phyloP scores from a whole-genome alignment of 2,113 vertebrate genomes.

The Excalfactoria chinensis region DNA sequence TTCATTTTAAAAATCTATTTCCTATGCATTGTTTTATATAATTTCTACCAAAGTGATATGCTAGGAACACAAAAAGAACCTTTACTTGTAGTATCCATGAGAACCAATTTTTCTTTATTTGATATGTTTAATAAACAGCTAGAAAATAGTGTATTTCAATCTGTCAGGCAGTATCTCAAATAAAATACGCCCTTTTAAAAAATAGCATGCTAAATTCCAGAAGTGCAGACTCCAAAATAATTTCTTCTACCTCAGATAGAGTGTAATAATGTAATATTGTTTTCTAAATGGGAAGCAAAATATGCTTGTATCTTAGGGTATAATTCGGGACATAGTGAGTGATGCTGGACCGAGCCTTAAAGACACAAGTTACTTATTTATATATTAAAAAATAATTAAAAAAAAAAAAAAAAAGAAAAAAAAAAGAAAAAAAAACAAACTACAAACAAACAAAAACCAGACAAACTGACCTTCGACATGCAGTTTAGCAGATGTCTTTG shows the following conservation, averaged over 20 bases:
- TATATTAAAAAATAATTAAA: no score
- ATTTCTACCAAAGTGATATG: not conserved
- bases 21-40: not conserved
- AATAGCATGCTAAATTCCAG: not conserved
- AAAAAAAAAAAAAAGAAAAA: no score
- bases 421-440: no score
- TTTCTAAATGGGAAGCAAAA: not conserved
- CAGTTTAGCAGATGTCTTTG: conserved; percentile 93
- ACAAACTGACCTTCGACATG: conserved; percentile 90
- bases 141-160: not conserved
- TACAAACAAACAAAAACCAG: no score
- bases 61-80: not conserved
- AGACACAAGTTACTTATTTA: not conserved
- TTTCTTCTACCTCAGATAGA: not conserved
- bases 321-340: not conserved
- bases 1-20: not conserved
- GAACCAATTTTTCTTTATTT: not conserved
- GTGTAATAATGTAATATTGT: not conserved
- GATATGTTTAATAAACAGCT: not conserved
- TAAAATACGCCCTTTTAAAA: not conserved
- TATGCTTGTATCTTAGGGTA: not conserved
- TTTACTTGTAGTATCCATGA: not conserved
- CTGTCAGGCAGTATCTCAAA: not conserved
- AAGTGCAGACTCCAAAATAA: not conserved
- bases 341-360: not conserved